Conservation (phyloP, 2,888 invertebrate species). For the Theretra japonica region DNA sequence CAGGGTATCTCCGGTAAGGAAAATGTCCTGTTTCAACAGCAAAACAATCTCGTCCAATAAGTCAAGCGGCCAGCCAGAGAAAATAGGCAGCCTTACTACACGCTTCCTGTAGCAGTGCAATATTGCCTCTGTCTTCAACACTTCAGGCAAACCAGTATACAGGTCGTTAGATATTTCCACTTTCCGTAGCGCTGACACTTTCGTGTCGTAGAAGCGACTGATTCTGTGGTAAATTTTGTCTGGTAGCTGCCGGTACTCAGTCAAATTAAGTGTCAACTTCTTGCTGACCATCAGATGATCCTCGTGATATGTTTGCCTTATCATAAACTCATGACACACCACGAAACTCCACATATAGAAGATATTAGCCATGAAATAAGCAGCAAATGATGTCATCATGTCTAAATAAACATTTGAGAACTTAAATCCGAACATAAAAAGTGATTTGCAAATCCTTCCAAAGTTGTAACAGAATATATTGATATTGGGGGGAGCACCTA, state of each 20-base stretch:
- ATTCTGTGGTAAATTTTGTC: conserved; percentile 44
- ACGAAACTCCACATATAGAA: conserved; percentile 51
- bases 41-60: conserved; percentile 42
- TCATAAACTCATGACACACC: conserved; percentile 47
- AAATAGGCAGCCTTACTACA: conserved; percentile 46
- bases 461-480: conserved; percentile 40
- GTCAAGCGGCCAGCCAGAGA: conserved; percentile 48
- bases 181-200: conserved; percentile 37
- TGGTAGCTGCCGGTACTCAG: conserved; percentile 42
- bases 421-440: conserved; percentile 49
- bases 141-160: conserved; percentile 41
- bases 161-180: conserved; percentile 44
- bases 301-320: conserved; percentile 38
- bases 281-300: conserved; percentile 36
- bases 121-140: conserved; percentile 45
- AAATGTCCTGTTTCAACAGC: conserved; percentile 46
- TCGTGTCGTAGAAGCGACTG: conserved; percentile 42
- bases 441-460: conserved; percentile 46
- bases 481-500: neutral
- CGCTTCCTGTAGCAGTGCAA: conserved; percentile 37
- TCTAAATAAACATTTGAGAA: conserved; percentile 41
- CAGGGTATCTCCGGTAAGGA: conserved; percentile 44
- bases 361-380: conserved; percentile 43
- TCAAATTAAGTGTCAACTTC: conserved; percentile 37
- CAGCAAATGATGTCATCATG: conserved; percentile 41